phyloP scores from a whole-genome alignment of 2,797 vertebrate genomes.

The Chiloscyllium punctatum region DNA sequence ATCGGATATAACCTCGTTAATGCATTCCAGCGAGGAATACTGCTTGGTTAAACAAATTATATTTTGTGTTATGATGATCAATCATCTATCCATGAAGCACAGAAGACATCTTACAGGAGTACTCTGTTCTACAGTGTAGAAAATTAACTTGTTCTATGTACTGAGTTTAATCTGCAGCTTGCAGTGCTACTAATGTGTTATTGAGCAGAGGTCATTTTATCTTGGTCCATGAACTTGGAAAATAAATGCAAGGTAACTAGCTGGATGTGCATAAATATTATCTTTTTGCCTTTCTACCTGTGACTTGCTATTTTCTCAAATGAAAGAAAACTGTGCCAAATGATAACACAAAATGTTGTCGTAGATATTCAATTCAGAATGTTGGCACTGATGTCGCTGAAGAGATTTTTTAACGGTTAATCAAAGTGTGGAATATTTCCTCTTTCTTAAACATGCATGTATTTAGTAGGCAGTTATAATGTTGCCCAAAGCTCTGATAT shows the following conservation, averaged over 20 bases:
- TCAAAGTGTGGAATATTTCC: background rate
- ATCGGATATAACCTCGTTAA: background rate
- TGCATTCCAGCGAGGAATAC: background rate
- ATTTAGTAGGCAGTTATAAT: background rate
- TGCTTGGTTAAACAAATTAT: constrained; percentile 30
- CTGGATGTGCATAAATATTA: background rate
- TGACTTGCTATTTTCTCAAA: background rate
- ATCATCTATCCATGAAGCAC: background rate
- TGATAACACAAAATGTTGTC: background rate
- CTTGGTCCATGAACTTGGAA: background rate
- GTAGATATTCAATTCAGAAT: background rate
- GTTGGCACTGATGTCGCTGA: background rate
- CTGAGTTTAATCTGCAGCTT: background rate
- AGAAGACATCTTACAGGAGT: background rate
- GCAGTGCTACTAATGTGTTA: background rate
- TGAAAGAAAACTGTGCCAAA: background rate
- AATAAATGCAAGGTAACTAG: background rate
- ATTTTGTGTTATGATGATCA: constrained; percentile 19
- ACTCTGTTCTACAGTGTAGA: too few relatives aligned
- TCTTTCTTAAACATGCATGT: background rate
- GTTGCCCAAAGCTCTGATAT: background rate
- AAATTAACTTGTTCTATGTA: background rate
- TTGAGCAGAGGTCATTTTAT: background rate
- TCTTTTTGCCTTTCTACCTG: background rate
- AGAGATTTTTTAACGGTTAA: background rate